Percentiles rank a stretch among this genome's conserved stretches.
These are phyloP conservation scores for Darevskia mixta DNA, from an alignment of 2,797 vertebrate genomes.

Conservation along the genomic window DNA sequence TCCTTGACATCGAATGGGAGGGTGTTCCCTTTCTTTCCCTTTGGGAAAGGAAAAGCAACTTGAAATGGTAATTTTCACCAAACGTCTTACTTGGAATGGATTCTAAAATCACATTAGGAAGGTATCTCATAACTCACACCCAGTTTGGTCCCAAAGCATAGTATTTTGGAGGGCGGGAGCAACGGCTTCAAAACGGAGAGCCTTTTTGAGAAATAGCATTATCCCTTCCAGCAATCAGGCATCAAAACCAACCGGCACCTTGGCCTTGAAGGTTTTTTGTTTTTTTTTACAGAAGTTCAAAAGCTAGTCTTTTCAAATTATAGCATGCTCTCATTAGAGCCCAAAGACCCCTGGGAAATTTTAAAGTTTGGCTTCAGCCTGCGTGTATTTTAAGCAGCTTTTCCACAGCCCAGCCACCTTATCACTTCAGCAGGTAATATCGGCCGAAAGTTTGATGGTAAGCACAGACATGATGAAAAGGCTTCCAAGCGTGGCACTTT, in stretches of 20 bases:
- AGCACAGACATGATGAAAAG: neutral
- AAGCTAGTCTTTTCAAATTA: neutral
- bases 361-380: neutral
- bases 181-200: too few relatives aligned
- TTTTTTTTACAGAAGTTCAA: neutral
- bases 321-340: conserved; percentile 1
- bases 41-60: neutral
- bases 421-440: neutral
- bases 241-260: neutral
- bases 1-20: too few relatives aligned
- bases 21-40: neutral
- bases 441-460: neutral
- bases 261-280: too few relatives aligned
- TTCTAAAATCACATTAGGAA: neutral
- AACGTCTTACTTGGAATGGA: neutral
- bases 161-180: neutral
- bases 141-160: neutral
- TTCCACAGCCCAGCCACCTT: neutral
- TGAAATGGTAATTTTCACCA: neutral
- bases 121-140: neutral
- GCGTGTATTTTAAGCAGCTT: neutral
- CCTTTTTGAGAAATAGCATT: neutral
- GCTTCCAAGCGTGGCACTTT: neutral
- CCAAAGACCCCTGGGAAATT: conserved; percentile 3
- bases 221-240: neutral